Conservation (phyloP, 2,113 vertebrate genomes). For the Oreochromis niloticus region DNA sequence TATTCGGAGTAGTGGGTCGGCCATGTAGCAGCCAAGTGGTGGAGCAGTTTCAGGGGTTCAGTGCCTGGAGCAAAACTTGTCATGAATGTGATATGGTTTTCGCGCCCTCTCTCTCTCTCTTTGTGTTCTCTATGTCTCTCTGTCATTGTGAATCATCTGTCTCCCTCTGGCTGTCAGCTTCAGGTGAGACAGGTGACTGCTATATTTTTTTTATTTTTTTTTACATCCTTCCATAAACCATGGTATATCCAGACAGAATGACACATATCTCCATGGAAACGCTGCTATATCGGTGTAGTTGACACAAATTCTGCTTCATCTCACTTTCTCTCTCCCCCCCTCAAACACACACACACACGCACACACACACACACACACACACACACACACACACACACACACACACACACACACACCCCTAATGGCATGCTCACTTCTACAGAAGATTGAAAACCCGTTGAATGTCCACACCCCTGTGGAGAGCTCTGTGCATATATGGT, state of each 20-base stretch:
- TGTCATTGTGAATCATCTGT: slow-evolving; percentile 33
- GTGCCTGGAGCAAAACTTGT: neutral
- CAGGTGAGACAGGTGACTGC: slow-evolving; percentile 37
- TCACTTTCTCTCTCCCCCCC: neutral
- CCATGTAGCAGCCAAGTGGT: neutral
- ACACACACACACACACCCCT: neutral
- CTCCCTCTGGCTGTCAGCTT: slow-evolving; percentile 43
- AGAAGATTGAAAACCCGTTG: slow-evolving; percentile 13
- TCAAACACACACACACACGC: neutral
- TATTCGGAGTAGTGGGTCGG: neutral
- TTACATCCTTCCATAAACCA: neutral
- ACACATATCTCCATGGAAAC: slow-evolving; percentile 51
- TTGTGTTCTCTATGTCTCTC: neutral
- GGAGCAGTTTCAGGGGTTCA: neutral
- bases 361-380: neutral
- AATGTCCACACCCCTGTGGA: slow-evolving; percentile 7
- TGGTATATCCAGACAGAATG: slow-evolving; percentile 7
- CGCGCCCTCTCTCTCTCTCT: neutral
- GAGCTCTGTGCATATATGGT: neutral
- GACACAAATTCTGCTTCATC: neutral
- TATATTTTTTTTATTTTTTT: neutral
- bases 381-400: neutral
- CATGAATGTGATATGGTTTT: neutral
- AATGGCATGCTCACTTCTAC: neutral
- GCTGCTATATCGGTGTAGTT: neutral